Evolutionary conservation across 2,888 invertebrate species (phyloP).

Genomic region (Cremastinae sp.): DNA sequence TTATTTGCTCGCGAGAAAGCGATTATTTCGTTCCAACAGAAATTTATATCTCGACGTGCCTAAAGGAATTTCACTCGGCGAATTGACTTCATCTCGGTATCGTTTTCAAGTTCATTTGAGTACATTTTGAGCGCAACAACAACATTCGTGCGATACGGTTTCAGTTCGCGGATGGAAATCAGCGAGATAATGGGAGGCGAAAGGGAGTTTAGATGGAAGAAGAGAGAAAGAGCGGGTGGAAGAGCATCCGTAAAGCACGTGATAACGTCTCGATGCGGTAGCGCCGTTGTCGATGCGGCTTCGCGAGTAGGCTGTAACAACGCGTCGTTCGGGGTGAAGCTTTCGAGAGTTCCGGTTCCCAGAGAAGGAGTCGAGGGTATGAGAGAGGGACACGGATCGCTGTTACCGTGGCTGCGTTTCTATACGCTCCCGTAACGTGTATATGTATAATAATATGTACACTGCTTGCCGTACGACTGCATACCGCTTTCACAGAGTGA

Average conservation of each 20-base stretch:
- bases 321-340: constrained; percentile 32
- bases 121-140: too few species aligned
- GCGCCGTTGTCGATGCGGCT: constrained; percentile 30
- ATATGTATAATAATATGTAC: not conserved
- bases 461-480: not conserved
- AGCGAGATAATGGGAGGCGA: constrained; percentile 3
- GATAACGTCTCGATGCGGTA: constrained; percentile 51
- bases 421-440: constrained; percentile 13
- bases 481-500: not conserved
- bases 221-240: not conserved
- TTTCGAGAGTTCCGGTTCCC: constrained; percentile 56
- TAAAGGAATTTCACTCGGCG: too few species aligned
- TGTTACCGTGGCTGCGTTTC: constrained; percentile 33
- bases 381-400: constrained; percentile 30
- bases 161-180: constrained; percentile 27
- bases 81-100: too few species aligned
- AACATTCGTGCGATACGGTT: not conserved
- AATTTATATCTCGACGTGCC: too few species aligned
- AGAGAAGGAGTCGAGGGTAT: constrained; percentile 47
- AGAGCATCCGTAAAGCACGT: constrained; percentile 33
- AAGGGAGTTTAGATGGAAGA: not conserved
- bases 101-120: too few species aligned
- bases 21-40: too few species aligned
- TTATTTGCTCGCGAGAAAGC: too few species aligned
- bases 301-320: constrained; percentile 33